Conservation (phyloP, 2,113 vertebrate genomes). For the Gnathonemus longibarbis region DNA sequence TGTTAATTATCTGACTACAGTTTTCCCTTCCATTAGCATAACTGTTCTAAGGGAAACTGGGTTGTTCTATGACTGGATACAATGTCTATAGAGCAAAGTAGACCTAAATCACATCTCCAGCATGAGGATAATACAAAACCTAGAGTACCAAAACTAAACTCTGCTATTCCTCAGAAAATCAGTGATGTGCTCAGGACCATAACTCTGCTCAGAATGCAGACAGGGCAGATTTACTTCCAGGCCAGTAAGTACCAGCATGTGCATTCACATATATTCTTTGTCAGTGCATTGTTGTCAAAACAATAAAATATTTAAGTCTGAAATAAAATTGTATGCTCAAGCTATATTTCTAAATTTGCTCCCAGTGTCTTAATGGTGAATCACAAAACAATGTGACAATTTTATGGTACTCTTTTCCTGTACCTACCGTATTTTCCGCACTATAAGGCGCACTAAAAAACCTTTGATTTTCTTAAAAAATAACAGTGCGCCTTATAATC, state of each 20-base stretch:
- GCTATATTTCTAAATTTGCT: slow-evolving; percentile 5
- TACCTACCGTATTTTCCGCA: no score
- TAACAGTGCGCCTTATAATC: no score
- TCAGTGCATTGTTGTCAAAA: neutral
- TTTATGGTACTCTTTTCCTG: neutral
- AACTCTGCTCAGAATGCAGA: neutral
- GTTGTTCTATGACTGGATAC: no score
- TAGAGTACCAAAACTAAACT: neutral
- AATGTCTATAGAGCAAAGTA: slow-evolving; percentile 14
- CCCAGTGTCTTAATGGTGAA: neutral
- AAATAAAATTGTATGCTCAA: neutral
- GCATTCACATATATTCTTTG: neutral
- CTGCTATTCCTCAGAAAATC: neutral
- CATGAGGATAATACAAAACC: neutral
- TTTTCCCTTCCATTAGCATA: slow-evolving; percentile 57
- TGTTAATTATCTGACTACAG: slow-evolving; percentile 63
- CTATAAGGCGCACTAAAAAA: no score
- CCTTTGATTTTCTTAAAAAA: no score
- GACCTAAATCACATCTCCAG: neutral
- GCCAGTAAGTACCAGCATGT: neutral
- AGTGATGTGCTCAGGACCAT: neutral
- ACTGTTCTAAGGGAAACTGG: slow-evolving; percentile 41
- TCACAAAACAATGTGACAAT: neutral
- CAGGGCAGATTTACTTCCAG: neutral
- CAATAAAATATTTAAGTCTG: neutral